Evolutionary conservation across 2,797 vertebrate species (phyloP), one percentile per base, ranked within the genome.

Genomic region (Pogoniulus pusillus): DNA sequence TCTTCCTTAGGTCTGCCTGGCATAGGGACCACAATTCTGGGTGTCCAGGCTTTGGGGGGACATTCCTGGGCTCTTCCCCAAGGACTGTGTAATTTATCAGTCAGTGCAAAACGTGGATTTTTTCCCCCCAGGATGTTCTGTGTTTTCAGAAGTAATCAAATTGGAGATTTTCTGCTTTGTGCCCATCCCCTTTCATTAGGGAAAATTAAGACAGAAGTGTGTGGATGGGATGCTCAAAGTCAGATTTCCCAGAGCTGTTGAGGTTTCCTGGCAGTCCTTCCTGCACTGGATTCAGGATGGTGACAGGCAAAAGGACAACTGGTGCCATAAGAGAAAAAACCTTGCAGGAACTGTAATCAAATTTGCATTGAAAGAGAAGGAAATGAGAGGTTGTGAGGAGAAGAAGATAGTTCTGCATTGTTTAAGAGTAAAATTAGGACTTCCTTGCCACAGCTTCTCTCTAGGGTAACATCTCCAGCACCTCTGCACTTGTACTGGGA

Each of bases 321-420:
- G 62, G 11, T 82, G 41, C 55, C 49, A 32, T 39, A 64, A 89
- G 54, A 11, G 64, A 26, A 71, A 91, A 65, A 47, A 53, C 14
- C 12, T 57, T 35, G 7, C 9, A 8, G 64, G 53, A 87, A 55
- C 60, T 87, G 12, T 9, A 45, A 83, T 6, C 10, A 58, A 72
- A 51, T 51, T 47, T 35, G 6, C 7, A 22, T 62, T 76, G 81
- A 82, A 83, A 62, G 54, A 51, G 82, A 90, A 95, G 89, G 85
- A 95, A 94, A 93, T 59, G 16, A 49, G 16, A 49, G 23, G 27
- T 37, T 68, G 29, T 24, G 23, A 58, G 66, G 22, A 41, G 71
- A 89, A 94, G 82, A 90, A 35, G n/a, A 15, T 7, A 54, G 81
- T 91, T 96, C 73, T 87, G 79, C 54, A 22, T 27, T 1, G 4